Evolutionary conservation across 2,888 invertebrate genomes (phyloP).

Genomic region (Megastigmus dorsalis): DNA sequence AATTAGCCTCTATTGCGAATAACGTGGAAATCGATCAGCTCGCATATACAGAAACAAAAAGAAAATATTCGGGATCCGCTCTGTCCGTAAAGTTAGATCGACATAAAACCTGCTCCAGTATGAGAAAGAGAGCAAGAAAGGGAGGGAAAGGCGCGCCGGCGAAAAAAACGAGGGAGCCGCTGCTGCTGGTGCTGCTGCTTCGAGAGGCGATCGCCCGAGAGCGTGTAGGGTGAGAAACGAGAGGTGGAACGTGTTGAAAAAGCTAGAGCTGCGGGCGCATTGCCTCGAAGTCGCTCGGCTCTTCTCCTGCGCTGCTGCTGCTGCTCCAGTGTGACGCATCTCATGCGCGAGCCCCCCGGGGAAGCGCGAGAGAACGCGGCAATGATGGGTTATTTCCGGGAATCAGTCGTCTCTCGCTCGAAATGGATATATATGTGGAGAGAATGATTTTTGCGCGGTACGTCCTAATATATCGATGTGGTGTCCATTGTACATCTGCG

Average conservation of each 20-base stretch:
- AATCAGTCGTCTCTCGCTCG: conserved; percentile 56
- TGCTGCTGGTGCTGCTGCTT: no score
- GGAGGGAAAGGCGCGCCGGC: no score
- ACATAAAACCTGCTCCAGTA: neutral
- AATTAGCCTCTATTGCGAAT: no score
- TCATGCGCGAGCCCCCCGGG: conserved; percentile 36
- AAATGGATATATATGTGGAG: neutral
- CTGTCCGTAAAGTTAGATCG: neutral
- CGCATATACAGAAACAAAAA: neutral
- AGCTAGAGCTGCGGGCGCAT: conserved; percentile 55
- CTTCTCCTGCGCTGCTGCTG: no score
- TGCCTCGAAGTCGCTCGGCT: conserved; percentile 28
- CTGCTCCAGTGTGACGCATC: conserved; percentile 45
- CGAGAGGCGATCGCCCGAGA: conserved; percentile 38
- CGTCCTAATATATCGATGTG: no score
- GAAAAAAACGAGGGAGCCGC: conserved; percentile 39
- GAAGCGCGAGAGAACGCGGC: conserved; percentile 5
- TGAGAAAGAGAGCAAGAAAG: conserved; percentile 6
- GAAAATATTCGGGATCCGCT: neutral
- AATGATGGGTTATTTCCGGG: conserved; percentile 59
- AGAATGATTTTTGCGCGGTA: neutral
- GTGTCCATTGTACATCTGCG: no score
- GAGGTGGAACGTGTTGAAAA: conserved; percentile 55
- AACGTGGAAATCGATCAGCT: no score
- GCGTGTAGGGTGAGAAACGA: conserved; percentile 41